Evolutionary conservation across 2,113 vertebrate genomes (phyloP).

Genomic region (Pelobates fuscus): DNA sequence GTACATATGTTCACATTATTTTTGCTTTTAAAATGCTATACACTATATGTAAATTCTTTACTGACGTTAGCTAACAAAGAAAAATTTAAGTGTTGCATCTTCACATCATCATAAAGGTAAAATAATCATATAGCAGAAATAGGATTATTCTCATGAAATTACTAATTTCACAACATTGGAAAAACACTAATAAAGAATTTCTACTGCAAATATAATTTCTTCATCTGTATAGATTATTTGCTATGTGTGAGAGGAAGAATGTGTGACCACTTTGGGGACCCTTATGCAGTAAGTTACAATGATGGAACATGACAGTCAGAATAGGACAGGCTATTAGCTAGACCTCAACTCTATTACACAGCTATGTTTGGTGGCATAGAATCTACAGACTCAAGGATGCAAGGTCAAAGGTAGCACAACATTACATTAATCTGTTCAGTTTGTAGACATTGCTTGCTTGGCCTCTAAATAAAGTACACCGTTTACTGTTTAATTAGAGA

Average conservation of each 20-base stretch:
- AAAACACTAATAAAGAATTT: constrained; percentile 61
- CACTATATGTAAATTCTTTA: too few relatives aligned
- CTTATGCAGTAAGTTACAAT: constrained; percentile 82
- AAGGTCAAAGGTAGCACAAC: constrained; percentile 88
- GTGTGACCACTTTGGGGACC: constrained; percentile 76
- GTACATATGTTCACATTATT: too few relatives aligned
- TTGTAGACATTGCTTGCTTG: constrained; percentile 67
- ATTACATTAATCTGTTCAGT: constrained; percentile 86
- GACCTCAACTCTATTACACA: constrained; percentile 83
- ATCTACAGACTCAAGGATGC: constrained; percentile 84
- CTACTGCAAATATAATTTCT: constrained; percentile 65
- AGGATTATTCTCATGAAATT: constrained; percentile 35
- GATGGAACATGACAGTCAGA: constrained; percentile 88
- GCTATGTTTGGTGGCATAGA: constrained; percentile 81
- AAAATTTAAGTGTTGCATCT: too few relatives aligned
- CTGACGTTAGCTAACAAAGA: too few relatives aligned
- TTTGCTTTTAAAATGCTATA: too few relatives aligned
- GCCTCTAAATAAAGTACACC: constrained; percentile 67
- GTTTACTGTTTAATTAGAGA: constrained; percentile 72
- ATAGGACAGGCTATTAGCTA: constrained; percentile 84
- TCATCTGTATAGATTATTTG: constrained; percentile 65
- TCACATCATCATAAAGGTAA: too few relatives aligned
- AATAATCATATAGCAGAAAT: too few relatives aligned
- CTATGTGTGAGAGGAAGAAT: constrained; percentile 60
- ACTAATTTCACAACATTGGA: background rate